phyloP scores from a whole-genome alignment of 2,888 invertebrate species.

The Sabatieria punctata region DNA sequence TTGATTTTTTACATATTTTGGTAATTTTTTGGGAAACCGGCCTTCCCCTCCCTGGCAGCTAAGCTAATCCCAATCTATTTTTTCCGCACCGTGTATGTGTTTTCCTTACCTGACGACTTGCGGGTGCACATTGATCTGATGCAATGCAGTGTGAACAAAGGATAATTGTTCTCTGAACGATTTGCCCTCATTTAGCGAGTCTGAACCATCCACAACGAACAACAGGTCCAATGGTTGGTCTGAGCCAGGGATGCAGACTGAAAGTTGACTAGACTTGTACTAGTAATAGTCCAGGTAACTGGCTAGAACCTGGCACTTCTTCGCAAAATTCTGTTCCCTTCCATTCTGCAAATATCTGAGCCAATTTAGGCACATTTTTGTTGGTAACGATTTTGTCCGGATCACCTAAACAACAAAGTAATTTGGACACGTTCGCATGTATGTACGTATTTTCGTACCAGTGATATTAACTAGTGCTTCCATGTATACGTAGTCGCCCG shows the following conservation, averaged over 20 bases:
- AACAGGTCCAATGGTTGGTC: slow-evolving; percentile 26
- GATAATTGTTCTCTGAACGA: slow-evolving; percentile 16
- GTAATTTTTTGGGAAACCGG: too few relatives aligned
- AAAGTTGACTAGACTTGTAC: neutral
- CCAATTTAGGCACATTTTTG: slow-evolving; percentile 17
- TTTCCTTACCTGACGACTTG: slow-evolving; percentile 28
- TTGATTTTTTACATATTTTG: too few relatives aligned
- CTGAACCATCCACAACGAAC: slow-evolving; percentile 25
- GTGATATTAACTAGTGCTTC: slow-evolving; percentile 19
- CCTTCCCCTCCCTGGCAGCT: too few relatives aligned
- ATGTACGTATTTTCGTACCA: too few relatives aligned
- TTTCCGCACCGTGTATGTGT: too few relatives aligned
- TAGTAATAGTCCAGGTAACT: too few relatives aligned
- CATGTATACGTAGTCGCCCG: slow-evolving; percentile 29
- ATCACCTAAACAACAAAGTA: too few relatives aligned
- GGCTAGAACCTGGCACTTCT: slow-evolving; percentile 21
- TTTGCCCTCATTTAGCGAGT: slow-evolving; percentile 23
- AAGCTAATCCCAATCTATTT: too few relatives aligned
- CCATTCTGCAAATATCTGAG: slow-evolving; percentile 17
- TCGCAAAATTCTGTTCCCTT: slow-evolving; percentile 27
- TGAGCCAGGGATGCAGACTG: slow-evolving; percentile 24
- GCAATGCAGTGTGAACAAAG: slow-evolving; percentile 15
- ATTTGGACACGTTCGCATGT: too few relatives aligned
- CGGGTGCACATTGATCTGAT: slow-evolving; percentile 25
- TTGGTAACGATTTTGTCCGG: slow-evolving; percentile 23